phyloP scores from a whole-genome alignment of 2,888 invertebrate species.

The Drosophila diplacantha region DNA sequence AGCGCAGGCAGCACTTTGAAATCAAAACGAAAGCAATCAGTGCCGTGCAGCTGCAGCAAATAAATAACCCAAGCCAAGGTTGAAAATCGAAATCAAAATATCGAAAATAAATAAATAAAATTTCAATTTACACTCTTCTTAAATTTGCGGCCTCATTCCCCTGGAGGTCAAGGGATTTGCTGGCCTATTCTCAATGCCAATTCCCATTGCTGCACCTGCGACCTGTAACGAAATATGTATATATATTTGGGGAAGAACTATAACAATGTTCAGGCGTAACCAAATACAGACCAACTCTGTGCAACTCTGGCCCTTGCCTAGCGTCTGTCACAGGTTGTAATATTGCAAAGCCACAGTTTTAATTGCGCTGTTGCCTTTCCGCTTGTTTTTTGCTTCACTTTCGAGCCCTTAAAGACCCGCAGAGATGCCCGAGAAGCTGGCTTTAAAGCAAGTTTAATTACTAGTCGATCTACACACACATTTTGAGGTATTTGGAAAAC shows the following conservation, averaged over 20 bases:
- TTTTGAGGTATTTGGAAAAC: not conserved
- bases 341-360: constrained; percentile 9
- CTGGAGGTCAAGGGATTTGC: not conserved
- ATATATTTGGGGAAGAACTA: constrained; percentile 1
- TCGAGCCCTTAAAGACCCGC: too few relatives aligned
- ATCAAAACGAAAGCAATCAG: constrained; percentile 26
- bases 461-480: not conserved
- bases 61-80: constrained; percentile 18
- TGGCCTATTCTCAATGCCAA: not conserved
- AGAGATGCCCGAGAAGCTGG: not conserved
- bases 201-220: not conserved
- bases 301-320: not conserved
- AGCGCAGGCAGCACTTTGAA: constrained; percentile 16
- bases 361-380: constrained; percentile 4
- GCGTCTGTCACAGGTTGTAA: constrained; percentile 1
- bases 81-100: constrained; percentile 29
- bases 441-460: constrained; percentile 2
- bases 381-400: not conserved
- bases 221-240: not conserved
- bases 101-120: constrained; percentile 35
- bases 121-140: constrained; percentile 28
- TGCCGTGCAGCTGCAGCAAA: constrained; percentile 20
- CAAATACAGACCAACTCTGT: constrained; percentile 1
- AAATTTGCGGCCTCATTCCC: not conserved
- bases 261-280: constrained; percentile 3